A percentile compares a stretch with the other conserved stretches of the same genome.
Evolutionary conservation across 2,888 invertebrate species (phyloP).

Genomic region (Chloroclystis v-ata): DNA sequence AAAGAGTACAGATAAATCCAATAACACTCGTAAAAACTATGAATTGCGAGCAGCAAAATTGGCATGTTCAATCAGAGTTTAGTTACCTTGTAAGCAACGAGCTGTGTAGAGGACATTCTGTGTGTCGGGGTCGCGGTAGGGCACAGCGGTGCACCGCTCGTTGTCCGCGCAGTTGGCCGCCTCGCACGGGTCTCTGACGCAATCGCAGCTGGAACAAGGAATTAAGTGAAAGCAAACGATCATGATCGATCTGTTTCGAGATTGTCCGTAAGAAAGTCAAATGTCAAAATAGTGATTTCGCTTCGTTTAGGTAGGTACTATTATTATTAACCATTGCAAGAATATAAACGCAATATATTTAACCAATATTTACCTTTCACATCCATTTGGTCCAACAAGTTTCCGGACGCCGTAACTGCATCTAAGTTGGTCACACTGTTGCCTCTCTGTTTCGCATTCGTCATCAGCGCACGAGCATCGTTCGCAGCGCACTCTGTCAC

Average conservation of each 20-base stretch:
- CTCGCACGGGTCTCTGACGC: constrained; percentile 83
- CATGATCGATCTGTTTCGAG: too few relatives aligned
- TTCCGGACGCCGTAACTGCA: constrained; percentile 85
- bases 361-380: constrained; percentile 43
- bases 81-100: constrained; percentile 30
- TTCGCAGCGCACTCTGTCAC: constrained; percentile 77
- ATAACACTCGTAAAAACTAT: too few relatives aligned
- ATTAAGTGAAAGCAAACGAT: background rate
- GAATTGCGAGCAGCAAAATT: too few relatives aligned
- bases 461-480: constrained; percentile 74
- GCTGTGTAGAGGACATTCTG: constrained; percentile 61
- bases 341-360: background rate
- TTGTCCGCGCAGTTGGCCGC: constrained; percentile 78
- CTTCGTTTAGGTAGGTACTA: too few relatives aligned
- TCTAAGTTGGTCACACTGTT: constrained; percentile 80
- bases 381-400: constrained; percentile 41
- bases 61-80: too few relatives aligned
- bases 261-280: too few relatives aligned
- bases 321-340: too few relatives aligned
- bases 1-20: too few relatives aligned
- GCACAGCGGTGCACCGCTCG: constrained; percentile 83
- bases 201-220: constrained; percentile 46
- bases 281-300: too few relatives aligned
- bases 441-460: constrained; percentile 76
- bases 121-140: constrained; percentile 55